Conservation (phyloP, 2,113 vertebrate species). For the Erpornis zantholeuca region DNA sequence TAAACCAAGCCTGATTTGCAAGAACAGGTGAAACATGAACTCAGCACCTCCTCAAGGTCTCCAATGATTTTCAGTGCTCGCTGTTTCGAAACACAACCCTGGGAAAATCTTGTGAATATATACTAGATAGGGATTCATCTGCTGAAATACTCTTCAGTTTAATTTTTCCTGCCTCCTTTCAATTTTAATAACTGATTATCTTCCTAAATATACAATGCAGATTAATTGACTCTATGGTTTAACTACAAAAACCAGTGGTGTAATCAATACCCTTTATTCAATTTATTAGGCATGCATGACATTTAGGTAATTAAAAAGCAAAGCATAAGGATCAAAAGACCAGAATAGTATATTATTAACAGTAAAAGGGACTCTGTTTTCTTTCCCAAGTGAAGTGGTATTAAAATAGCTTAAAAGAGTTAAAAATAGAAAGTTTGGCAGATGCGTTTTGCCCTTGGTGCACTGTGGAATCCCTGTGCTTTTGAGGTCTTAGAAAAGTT, state of each 20-base stretch:
- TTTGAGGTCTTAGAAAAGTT: background rate
- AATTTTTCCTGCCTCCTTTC: background rate
- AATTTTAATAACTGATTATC: slow-evolving; percentile 25
- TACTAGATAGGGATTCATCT: background rate
- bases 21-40: background rate
- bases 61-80: background rate
- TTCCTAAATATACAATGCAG: slow-evolving; percentile 17
- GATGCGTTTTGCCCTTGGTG: background rate
- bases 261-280: slow-evolving; percentile 56
- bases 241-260: background rate
- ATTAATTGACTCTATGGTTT: slow-evolving; percentile 33
- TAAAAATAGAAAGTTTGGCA: slow-evolving; percentile 39
- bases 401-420: slow-evolving; percentile 10
- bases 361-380: background rate
- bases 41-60: background rate
- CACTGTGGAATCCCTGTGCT: background rate
- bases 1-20: background rate
- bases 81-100: background rate
- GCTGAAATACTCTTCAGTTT: background rate
- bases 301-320: slow-evolving; percentile 54
- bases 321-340: slow-evolving; percentile 1
- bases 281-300: slow-evolving; percentile 47
- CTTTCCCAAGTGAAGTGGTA: slow-evolving; percentile 25
- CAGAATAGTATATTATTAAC: background rate
- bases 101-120: background rate